These are phyloP conservation scores for Halotydeus destructor DNA, from an alignment of 1,140 invertebrate genomes.

Conservation along the genomic window DNA sequence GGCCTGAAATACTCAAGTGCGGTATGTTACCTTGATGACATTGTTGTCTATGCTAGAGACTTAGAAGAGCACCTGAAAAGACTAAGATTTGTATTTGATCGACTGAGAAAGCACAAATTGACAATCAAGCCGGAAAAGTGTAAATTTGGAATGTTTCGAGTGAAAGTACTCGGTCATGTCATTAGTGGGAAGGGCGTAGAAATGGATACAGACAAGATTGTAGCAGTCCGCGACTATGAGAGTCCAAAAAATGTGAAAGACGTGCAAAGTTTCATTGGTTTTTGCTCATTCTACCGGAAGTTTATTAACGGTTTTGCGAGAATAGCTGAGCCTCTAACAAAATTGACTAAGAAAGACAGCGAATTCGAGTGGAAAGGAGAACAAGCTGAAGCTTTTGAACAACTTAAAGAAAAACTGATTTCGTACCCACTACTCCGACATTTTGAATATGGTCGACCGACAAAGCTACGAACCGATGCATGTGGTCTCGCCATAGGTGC, in stretches of 20 bases:
- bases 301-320: slow-evolving; percentile 20
- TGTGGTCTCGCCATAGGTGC: neutral
- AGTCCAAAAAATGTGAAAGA: neutral
- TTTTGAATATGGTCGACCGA: neutral
- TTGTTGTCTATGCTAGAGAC: neutral
- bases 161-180: slow-evolving; percentile 12
- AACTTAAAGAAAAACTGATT: neutral
- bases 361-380: slow-evolving; percentile 4
- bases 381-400: neutral
- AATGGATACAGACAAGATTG: neutral
- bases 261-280: slow-evolving; percentile 11
- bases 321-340: slow-evolving; percentile 14
- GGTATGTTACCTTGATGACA: neutral
- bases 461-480: neutral
- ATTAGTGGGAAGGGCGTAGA: slow-evolving; percentile 7
- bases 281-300: slow-evolving; percentile 12
- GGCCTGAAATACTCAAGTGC: neutral
- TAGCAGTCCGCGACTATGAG: neutral
- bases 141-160: slow-evolving; percentile 6
- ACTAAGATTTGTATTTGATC: slow-evolving; percentile 14
- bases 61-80: neutral
- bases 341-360: slow-evolving; percentile 3
- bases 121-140: slow-evolving; percentile 15
- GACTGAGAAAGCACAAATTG: slow-evolving; percentile 4
- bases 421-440: neutral